These are phyloP conservation scores for Pheosia tremula DNA, from an alignment of 2,888 invertebrate species.

Conservation along the genomic window DNA sequence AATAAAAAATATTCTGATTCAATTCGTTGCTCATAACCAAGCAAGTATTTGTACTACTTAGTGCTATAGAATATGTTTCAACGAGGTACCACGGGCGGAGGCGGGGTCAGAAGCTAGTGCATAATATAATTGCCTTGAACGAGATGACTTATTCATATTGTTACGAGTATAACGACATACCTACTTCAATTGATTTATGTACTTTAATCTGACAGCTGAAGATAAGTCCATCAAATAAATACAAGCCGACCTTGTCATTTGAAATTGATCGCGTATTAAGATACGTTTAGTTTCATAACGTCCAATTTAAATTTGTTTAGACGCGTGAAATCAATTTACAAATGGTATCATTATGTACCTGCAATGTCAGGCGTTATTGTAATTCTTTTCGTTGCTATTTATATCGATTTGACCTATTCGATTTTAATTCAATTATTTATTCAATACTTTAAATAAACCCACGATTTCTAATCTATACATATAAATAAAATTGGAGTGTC, in stretches of 20 bases:
- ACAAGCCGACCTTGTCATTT: slow-evolving; percentile 24
- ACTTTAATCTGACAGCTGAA: slow-evolving; percentile 49
- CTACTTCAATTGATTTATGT: slow-evolving; percentile 35
- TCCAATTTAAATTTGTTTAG: slow-evolving; percentile 11
- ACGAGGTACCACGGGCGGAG: no score
- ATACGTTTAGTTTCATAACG: slow-evolving; percentile 19
- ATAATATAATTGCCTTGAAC: slow-evolving; percentile 49
- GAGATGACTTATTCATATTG: slow-evolving; percentile 48
- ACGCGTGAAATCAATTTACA: slow-evolving; percentile 14
- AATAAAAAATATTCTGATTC: no score
- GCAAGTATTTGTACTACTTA: no score
- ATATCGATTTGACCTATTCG: not conserved
- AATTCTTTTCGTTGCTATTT: not conserved
- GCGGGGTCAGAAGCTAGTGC: slow-evolving; percentile 18
- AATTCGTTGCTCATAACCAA: no score
- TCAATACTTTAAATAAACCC: not conserved
- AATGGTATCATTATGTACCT: not conserved
- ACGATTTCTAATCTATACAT: slow-evolving; percentile 1
- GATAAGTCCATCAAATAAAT: slow-evolving; percentile 33
- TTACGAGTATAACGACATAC: slow-evolving; percentile 42
- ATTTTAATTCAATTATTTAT: not conserved
- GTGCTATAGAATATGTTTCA: no score
- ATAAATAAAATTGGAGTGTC: no score
- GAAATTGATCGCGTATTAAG: slow-evolving; percentile 15
- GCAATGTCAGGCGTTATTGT: slow-evolving; percentile 4